Percentiles rank a stretch among this genome's conserved stretches.
phyloP scores from a whole-genome alignment of 2,888 invertebrate genomes.

The Perithous albicinctus region DNA sequence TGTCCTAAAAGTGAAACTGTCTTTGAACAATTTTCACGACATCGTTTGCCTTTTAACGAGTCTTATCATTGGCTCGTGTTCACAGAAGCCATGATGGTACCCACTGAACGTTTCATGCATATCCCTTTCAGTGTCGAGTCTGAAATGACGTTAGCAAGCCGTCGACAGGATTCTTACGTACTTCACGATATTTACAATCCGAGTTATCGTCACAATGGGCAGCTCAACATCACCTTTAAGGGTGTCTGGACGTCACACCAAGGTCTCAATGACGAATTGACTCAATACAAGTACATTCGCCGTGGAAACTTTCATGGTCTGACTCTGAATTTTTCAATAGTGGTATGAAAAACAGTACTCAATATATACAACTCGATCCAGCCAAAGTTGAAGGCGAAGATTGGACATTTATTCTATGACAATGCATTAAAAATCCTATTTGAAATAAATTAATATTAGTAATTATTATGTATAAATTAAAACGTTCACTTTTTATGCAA shows the following conservation, averaged over 20 bases:
- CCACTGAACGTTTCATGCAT: constrained; percentile 62
- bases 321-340: constrained; percentile 75
- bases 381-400: no score
- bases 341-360: constrained; percentile 69
- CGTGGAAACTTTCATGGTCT: constrained; percentile 76
- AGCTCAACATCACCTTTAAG: constrained; percentile 74
- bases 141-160: constrained; percentile 74
- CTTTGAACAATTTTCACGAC: constrained; percentile 72
- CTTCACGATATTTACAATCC: constrained; percentile 79
- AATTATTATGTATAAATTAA: no score
- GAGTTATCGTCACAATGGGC: constrained; percentile 76
- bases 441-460: no score
- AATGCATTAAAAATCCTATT: no score
- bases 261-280: constrained; percentile 72
- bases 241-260: constrained; percentile 72
- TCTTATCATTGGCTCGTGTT: constrained; percentile 77
- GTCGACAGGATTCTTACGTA: constrained; percentile 59
- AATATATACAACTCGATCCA: no score
- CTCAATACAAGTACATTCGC: constrained; percentile 77
- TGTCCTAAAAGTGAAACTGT: constrained; percentile 70
- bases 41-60: constrained; percentile 75
- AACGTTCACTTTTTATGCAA: no score
- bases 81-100: constrained; percentile 62
- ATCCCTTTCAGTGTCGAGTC: constrained; percentile 76
- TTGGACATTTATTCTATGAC: no score